Conservation (phyloP, 2,113 vertebrate genomes). For the human region DNA sequence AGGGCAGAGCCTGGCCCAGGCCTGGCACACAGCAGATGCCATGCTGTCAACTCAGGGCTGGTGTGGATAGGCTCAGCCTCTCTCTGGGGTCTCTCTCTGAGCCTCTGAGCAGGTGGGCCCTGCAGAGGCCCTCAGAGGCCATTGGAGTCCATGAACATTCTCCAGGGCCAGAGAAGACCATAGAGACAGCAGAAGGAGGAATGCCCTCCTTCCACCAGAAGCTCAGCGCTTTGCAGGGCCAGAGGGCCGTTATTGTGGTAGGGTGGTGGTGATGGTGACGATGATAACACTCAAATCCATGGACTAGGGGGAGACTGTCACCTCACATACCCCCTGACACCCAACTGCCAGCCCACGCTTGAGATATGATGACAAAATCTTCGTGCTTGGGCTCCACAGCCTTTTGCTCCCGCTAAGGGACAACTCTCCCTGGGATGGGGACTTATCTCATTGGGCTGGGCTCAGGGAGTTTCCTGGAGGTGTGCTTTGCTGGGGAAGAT, state of each 20-base stretch:
- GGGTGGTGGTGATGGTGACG: background rate
- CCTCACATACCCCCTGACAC: background rate
- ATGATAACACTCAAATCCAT: background rate
- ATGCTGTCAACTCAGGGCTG: too few relatives aligned
- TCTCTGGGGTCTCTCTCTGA: background rate
- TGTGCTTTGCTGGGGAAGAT: background rate
- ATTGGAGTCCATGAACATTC: background rate
- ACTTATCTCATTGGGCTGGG: background rate
- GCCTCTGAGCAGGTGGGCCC: background rate
- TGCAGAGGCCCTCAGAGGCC: background rate
- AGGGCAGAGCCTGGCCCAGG: background rate
- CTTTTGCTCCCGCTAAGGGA: background rate
- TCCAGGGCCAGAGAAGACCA: background rate
- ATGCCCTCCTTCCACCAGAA: background rate
- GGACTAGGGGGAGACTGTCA: background rate
- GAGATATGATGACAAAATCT: background rate
- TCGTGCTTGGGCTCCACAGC: background rate
- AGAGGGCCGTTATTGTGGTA: too few relatives aligned
- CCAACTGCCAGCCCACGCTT: too few relatives aligned
- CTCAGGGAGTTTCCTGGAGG: background rate
- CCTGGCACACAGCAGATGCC: background rate
- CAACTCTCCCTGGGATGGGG: background rate
- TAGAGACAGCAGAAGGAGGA: background rate
- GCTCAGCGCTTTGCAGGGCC: background rate
- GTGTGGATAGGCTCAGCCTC: background rate